Evolutionary conservation across 2,888 invertebrate genomes (phyloP).

Genomic region (Thymelicus acteon): DNA sequence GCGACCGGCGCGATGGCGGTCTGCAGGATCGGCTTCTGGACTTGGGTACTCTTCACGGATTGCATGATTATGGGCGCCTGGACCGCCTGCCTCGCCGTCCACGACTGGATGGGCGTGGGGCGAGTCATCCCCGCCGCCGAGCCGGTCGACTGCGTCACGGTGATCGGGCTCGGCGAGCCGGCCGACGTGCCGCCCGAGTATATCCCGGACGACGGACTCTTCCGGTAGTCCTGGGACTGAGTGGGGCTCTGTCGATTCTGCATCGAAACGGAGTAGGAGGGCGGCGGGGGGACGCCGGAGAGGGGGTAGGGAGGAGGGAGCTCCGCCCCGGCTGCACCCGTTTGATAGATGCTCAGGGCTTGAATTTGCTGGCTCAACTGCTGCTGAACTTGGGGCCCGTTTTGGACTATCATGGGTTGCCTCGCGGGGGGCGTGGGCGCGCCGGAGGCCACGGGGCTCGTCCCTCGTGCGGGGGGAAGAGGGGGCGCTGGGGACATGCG

Average conservation of each 20-base stretch:
- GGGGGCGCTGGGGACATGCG: slow-evolving; percentile 87
- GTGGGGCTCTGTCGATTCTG: slow-evolving; percentile 95
- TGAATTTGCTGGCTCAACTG: slow-evolving; percentile 95
- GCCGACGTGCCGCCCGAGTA: slow-evolving; percentile 93
- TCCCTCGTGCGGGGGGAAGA: slow-evolving; percentile 87
- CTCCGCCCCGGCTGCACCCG: slow-evolving; percentile 84
- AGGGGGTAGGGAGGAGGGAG: slow-evolving; percentile 89
- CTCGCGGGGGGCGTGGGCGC: slow-evolving; percentile 83
- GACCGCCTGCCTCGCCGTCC: slow-evolving; percentile 94
- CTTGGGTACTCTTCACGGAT: slow-evolving; percentile 97
- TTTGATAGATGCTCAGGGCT: slow-evolving; percentile 91
- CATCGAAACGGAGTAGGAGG: slow-evolving; percentile 93
- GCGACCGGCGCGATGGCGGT: slow-evolving; percentile 97
- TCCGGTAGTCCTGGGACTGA: slow-evolving; percentile 91
- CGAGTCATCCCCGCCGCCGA: slow-evolving; percentile 88
- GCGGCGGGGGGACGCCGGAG: slow-evolving; percentile 89
- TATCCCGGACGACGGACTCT: slow-evolving; percentile 94
- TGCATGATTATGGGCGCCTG: slow-evolving; percentile 98
- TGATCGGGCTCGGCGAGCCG: slow-evolving; percentile 93
- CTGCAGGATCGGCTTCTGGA: slow-evolving; percentile 97
- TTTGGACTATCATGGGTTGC: slow-evolving; percentile 92
- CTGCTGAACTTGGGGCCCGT: slow-evolving; percentile 92
- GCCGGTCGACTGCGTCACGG: slow-evolving; percentile 87
- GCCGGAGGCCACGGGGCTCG: slow-evolving; percentile 91
- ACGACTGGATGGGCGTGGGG: slow-evolving; percentile 92